These are phyloP conservation scores for Gadus chalcogrammus DNA, from an alignment of 2,113 vertebrate genomes.

Conservation along the genomic window DNA sequence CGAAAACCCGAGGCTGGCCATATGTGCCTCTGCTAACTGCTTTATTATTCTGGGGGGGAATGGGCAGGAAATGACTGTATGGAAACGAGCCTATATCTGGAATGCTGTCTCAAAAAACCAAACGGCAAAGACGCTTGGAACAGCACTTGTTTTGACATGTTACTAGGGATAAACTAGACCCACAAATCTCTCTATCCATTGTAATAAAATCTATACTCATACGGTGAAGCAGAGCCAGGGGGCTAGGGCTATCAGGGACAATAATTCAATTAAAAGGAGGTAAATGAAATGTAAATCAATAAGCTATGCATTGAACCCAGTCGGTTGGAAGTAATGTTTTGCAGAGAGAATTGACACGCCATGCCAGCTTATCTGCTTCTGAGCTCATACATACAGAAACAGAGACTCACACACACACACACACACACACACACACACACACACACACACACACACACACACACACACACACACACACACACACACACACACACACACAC, in stretches of 20 bases:
- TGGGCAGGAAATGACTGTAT: slow-evolving; percentile 43
- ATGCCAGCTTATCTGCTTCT: slow-evolving; percentile 15
- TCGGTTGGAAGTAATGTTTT: slow-evolving; percentile 11
- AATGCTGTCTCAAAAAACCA: slow-evolving; percentile 7
- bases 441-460: neutral
- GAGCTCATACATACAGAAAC: neutral
- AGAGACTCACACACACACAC: neutral
- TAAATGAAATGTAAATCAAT: neutral
- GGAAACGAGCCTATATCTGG: slow-evolving; percentile 14
- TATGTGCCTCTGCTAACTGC: slow-evolving; percentile 30
- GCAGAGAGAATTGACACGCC: neutral
- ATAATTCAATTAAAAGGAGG: too few species aligned
- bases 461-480: neutral
- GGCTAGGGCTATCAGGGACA: too few species aligned
- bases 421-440: slow-evolving; percentile 2
- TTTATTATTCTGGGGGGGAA: slow-evolving; percentile 31
- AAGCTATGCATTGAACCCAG: neutral
- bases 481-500: neutral
- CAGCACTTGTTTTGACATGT: neutral
- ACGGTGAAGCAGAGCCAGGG: too few species aligned
- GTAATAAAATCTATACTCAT: too few species aligned
- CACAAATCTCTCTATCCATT: neutral
- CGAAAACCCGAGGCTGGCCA: slow-evolving; percentile 10
- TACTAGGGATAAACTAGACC: too few species aligned
- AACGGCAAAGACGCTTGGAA: neutral